Conservation (phyloP, 2,797 vertebrate genomes). For the Syngnathus rostellatus region DNA sequence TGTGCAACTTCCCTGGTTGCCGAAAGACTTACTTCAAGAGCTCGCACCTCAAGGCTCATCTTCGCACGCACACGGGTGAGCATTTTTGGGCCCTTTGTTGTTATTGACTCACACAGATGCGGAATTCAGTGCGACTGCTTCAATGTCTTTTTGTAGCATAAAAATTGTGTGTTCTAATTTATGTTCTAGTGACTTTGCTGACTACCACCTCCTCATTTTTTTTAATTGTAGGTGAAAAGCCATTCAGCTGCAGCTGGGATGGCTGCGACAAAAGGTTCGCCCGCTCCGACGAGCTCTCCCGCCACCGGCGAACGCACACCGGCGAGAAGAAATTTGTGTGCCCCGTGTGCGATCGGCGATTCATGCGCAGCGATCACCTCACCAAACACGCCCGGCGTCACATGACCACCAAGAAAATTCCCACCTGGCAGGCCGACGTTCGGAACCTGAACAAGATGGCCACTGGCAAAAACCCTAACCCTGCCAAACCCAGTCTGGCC, state of each 20-base stretch:
- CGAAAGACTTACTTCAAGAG: slow-evolving; percentile 99
- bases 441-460: slow-evolving; percentile 78
- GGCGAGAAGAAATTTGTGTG: slow-evolving; percentile 97
- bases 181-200: too few species aligned
- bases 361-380: slow-evolving; percentile 98
- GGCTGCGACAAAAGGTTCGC: slow-evolving; percentile 95
- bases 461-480: slow-evolving; percentile 55
- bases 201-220: slow-evolving; percentile 5
- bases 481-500: slow-evolving; percentile 54
- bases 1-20: slow-evolving; percentile 88
- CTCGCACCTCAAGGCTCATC: slow-evolving; percentile 96
- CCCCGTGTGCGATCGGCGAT: slow-evolving; percentile 87
- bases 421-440: slow-evolving; percentile 88
- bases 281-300: slow-evolving; percentile 92
- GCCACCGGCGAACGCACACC: slow-evolving; percentile 91
- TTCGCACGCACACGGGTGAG: slow-evolving; percentile 96
- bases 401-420: slow-evolving; percentile 85
- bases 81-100: not conserved
- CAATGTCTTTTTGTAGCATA: slow-evolving; percentile 27
- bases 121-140: not conserved
- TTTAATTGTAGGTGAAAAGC: slow-evolving; percentile 82
- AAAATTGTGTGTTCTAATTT: too few species aligned
- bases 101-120: slow-evolving; percentile 11
- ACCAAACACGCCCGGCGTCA: slow-evolving; percentile 94
- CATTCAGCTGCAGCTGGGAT: slow-evolving; percentile 94